Evolutionary conservation across 2,113 vertebrate genomes (phyloP).

Genomic region (Lophura nycthemera): DNA sequence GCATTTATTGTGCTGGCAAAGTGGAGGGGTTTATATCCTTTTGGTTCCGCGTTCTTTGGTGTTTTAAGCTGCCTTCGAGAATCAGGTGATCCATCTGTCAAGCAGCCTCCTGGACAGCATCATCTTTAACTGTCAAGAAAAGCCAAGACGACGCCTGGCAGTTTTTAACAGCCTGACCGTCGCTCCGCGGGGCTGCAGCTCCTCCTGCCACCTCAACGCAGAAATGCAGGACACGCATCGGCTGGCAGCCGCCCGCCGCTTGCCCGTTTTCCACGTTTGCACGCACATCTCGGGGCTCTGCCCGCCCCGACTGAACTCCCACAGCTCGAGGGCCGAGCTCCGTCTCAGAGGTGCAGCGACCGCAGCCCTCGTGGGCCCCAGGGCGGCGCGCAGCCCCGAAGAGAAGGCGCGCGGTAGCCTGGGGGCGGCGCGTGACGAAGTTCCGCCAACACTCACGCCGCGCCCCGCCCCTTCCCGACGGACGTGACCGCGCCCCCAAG

Average conservation of each 20-base stretch:
- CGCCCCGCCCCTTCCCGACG: no score
- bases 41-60: neutral
- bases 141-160: no score
- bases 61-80: neutral
- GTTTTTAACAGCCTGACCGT: neutral
- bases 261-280: neutral
- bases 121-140: neutral
- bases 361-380: neutral
- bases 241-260: neutral
- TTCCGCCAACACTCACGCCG: no score
- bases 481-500: neutral
- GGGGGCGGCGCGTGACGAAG: neutral
- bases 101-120: neutral
- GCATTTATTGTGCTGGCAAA: neutral
- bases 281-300: neutral
- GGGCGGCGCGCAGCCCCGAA: no score
- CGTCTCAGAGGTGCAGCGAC: no score
- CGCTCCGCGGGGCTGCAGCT: neutral
- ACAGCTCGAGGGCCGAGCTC: no score
- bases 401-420: accelerated
- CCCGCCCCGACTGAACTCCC: neutral
- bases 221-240: neutral
- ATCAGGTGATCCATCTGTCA: neutral
- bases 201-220: neutral
- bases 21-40: neutral